A percentile compares a stretch with the other conserved stretches of the same genome.
phyloP scores from a whole-genome alignment of 1,140 invertebrate genomes.

The Trichogramma pretiosum region DNA sequence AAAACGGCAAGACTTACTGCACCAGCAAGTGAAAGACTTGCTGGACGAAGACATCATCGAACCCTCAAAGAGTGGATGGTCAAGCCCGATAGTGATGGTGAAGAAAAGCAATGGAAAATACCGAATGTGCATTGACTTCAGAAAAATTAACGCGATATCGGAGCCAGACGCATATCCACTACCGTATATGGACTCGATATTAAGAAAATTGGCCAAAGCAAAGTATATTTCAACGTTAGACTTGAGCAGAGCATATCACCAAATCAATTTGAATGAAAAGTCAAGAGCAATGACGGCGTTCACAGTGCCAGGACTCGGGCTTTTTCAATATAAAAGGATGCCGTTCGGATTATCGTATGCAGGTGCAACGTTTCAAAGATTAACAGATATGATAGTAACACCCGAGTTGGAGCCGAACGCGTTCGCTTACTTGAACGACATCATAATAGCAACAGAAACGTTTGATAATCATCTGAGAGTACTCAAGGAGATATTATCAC shows the following conservation, averaged over 20 bases:
- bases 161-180: conserved; percentile 12
- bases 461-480: neutral
- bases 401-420: neutral
- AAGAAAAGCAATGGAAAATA: conserved; percentile 42
- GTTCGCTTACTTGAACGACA: neutral
- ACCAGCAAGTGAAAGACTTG: conserved; percentile 22
- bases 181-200: conserved; percentile 10
- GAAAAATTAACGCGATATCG: conserved; percentile 11
- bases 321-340: conserved; percentile 38
- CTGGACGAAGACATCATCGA: conserved; percentile 33
- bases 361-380: conserved; percentile 26
- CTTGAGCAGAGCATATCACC: conserved; percentile 30
- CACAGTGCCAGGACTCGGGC: conserved; percentile 15
- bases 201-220: conserved; percentile 19
- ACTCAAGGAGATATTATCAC: neutral
- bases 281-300: conserved; percentile 12
- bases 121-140: conserved; percentile 18
- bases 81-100: conserved; percentile 42
- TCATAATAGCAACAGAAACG: neutral
- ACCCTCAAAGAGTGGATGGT: conserved; percentile 39
- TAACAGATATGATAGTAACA: neutral
- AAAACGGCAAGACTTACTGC: conserved; percentile 5
- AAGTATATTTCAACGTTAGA: conserved; percentile 24
- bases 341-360: conserved; percentile 26
- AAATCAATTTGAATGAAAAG: conserved; percentile 26